Conservation (phyloP, 2,888 invertebrate genomes). For the Linnaemya vulpina region DNA sequence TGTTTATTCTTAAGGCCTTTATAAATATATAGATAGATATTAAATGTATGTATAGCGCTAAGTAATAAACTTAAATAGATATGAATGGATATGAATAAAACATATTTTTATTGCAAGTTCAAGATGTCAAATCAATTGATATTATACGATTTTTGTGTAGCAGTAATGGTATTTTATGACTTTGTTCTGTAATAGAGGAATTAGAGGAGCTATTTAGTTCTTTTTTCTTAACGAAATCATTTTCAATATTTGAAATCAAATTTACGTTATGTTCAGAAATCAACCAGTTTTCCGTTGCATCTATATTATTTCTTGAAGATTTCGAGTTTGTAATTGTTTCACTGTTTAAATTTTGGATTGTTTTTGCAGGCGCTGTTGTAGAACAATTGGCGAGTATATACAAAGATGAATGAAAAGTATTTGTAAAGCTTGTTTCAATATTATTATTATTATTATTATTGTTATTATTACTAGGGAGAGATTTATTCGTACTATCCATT, state of each 20-base stretch:
- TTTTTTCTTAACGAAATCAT: slow-evolving; percentile 69
- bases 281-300: slow-evolving; percentile 28
- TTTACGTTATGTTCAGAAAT: slow-evolving; percentile 32
- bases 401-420: slow-evolving; percentile 81
- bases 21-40: background rate
- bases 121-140: slow-evolving; percentile 82
- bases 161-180: slow-evolving; percentile 75
- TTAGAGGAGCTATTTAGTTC: slow-evolving; percentile 70
- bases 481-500: slow-evolving; percentile 17
- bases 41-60: background rate
- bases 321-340: slow-evolving; percentile 17
- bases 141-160: slow-evolving; percentile 76
- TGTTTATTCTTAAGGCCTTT: background rate
- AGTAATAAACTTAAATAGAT: slow-evolving; percentile 13
- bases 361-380: slow-evolving; percentile 75
- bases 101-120: slow-evolving; percentile 13
- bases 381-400: slow-evolving; percentile 82
- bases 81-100: background rate
- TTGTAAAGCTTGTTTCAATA: slow-evolving; percentile 74
- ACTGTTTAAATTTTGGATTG: slow-evolving; percentile 28
- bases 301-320: slow-evolving; percentile 5
- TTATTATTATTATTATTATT: too few relatives aligned
- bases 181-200: slow-evolving; percentile 72
- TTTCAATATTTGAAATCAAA: slow-evolving; percentile 31
- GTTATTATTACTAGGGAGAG: slow-evolving; percentile 15